Percentiles rank a stretch among this genome's conserved stretches.
These are phyloP conservation scores for Fringilla coelebs DNA, from an alignment of 2,797 vertebrate genomes.

Conservation along the genomic window DNA sequence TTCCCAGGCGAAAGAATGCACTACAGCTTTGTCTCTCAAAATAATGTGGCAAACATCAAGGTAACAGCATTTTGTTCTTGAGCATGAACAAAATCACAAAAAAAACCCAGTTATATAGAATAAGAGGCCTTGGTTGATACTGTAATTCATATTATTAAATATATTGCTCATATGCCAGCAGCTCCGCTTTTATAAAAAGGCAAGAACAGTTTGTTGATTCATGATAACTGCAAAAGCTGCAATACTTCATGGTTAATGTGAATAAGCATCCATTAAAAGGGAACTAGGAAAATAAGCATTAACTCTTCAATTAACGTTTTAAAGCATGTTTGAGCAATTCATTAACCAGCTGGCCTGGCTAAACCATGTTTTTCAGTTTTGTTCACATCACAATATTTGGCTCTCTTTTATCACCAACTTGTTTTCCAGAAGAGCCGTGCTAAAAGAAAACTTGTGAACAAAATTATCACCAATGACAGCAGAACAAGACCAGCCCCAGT, in stretches of 20 bases:
- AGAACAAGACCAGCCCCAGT: background rate
- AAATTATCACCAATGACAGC: background rate
- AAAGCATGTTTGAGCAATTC: background rate
- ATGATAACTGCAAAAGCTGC: background rate
- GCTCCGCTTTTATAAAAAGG: background rate
- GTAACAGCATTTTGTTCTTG: background rate
- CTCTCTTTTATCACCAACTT: background rate
- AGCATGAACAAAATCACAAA: background rate
- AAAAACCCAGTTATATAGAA: background rate
- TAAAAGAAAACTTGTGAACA: background rate
- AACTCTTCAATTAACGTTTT: background rate
- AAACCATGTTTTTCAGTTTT: background rate
- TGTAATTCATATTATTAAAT: background rate
- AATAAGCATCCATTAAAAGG: background rate
- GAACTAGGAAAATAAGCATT: background rate
- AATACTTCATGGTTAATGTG: background rate
- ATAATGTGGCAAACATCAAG: background rate
- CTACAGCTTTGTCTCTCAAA: background rate
- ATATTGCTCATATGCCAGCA: background rate
- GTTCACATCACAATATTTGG: background rate
- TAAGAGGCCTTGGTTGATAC: background rate
- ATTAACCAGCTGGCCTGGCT: background rate
- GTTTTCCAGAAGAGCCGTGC: background rate
- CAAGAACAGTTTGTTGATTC: slow-evolving; percentile 7
- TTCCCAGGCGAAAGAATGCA: background rate